A percentile compares a stretch with the other conserved stretches of the same genome.
Evolutionary conservation across 2,888 invertebrate genomes (phyloP).

Genomic region (Argyresthia albistria): DNA sequence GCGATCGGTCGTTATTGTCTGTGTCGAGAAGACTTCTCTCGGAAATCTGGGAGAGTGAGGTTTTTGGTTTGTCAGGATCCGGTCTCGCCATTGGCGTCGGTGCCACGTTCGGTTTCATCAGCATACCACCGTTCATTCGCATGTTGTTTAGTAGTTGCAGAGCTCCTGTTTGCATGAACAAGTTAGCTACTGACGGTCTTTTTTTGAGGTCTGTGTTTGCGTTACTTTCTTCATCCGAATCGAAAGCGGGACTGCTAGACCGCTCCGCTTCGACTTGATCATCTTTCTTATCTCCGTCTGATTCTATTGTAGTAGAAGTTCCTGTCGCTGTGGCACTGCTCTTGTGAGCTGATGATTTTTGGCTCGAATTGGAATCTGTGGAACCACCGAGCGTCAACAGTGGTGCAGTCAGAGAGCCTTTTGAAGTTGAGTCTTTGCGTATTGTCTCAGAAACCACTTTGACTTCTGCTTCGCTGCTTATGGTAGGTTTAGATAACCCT

Average conservation of each 20-base stretch:
- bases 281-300: conserved; percentile 60
- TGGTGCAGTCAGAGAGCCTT: conserved; percentile 52
- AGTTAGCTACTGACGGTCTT: conserved; percentile 77
- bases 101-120: conserved; percentile 40
- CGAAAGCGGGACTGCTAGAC: conserved; percentile 94
- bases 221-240: conserved; percentile 93
- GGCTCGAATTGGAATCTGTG: conserved; percentile 74
- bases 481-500: conserved; percentile 83
- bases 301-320: conserved; percentile 68
- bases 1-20: conserved; percentile 60
- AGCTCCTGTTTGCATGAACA: conserved; percentile 77
- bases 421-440: conserved; percentile 49
- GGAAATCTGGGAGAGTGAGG: conserved; percentile 74
- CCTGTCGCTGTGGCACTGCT: conserved; percentile 72
- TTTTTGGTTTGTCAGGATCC: conserved; percentile 47
- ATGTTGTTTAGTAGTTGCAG: conserved; percentile 66
- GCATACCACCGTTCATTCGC: conserved; percentile 69
- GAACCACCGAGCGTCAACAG: conserved; percentile 55
- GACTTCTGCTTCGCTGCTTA: conserved; percentile 81
- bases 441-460: conserved; percentile 53
- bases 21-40: conserved; percentile 76
- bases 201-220: conserved; percentile 73
- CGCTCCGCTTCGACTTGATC: conserved; percentile 77
- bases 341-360: conserved; percentile 73
- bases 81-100: conserved; percentile 14